Base-by-base conservation (phyloP, 2,888 invertebrate genomes). In the Amiota mariae region DNA sequence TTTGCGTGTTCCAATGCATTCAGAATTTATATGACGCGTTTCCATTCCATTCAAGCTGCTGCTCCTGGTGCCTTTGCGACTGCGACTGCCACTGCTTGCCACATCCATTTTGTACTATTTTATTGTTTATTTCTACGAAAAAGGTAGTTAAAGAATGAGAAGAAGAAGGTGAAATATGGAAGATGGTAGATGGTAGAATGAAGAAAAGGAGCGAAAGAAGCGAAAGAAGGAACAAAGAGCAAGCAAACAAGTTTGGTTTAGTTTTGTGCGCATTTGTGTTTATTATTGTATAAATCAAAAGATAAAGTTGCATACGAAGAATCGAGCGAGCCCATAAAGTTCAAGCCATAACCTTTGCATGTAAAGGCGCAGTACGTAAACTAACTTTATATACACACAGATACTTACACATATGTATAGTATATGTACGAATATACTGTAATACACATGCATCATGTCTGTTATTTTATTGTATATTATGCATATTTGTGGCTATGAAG, bases 231-330 rank as follows among this genome's bases (percentile, higher is more conserved):
- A 36, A 36, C 66, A 20, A 11, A 49, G n/a, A 18, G 48, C 24
- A 51, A 15, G 18, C 36, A 66, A 51, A 54, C 15, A 51, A 54
- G 67, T 54, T 68, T 18, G 13, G 67, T 54, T 68, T 68, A 68
- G 81, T 72, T 79, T 73, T 74, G 74, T 80, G 79, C 77, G 80
- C 80, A 77, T 81, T 81, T 79, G 76, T 82, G 78, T 80, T 83
- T 83, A 82, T 78, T 80, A 81, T 85, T 84, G 76, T 81, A 81
- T 82, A 85, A 85, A 85, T 83, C 82, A 84, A 78, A 80, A 84
- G 76, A 82, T 85, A 82, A 80, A 81, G 78, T 81, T 76, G 47
- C 67, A 57, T 59, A 57, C 48, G 59, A 51, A n/a, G 12, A 6
- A n/a, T 20, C 59, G 59, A n/a, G 15, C 18, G 18, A 59, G 20